phyloP scores from a whole-genome alignment of 2,888 invertebrate genomes.

The Halictus ligatus region DNA sequence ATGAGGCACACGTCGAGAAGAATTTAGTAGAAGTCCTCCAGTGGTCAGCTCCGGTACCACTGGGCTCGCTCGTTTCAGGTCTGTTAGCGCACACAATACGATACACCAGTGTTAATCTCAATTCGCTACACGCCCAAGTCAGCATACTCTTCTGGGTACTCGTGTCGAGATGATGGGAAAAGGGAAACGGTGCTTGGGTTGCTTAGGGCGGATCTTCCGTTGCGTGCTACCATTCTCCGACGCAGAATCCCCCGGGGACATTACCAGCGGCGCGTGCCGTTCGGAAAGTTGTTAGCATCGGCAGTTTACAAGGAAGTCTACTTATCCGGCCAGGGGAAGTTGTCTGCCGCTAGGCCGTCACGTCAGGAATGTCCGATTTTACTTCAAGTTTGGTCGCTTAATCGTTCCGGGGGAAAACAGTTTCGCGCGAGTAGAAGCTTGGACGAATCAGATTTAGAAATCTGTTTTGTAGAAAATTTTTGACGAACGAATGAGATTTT shows the following conservation, averaged over 20 bases:
- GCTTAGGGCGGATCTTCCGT: not conserved
- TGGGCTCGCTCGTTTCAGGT: slow-evolving; percentile 85
- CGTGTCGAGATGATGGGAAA: slow-evolving; percentile 43
- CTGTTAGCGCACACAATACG: slow-evolving; percentile 83
- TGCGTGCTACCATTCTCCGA: not conserved
- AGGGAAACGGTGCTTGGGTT: not conserved
- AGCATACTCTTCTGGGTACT: slow-evolving; percentile 52
- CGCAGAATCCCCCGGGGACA: not conserved
- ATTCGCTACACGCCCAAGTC: slow-evolving; percentile 71
- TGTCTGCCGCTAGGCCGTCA: not conserved
- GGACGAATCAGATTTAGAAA: not conserved
- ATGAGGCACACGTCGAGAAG: slow-evolving; percentile 79
- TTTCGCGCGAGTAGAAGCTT: not conserved
- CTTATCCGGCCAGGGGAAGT: not conserved
- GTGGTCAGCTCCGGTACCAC: slow-evolving; percentile 85
- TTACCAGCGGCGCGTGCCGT: not conserved
- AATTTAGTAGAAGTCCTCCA: slow-evolving; percentile 84
- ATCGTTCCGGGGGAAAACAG: not conserved
- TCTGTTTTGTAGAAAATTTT: too few species aligned
- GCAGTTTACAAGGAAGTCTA: not conserved
- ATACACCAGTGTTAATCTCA: slow-evolving; percentile 78
- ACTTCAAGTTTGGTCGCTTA: not conserved
- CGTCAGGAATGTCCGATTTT: not conserved
- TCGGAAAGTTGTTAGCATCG: not conserved
- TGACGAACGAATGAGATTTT: too few species aligned